Percentiles rank a stretch among this genome's conserved stretches.
Conservation (phyloP, 1,140 invertebrate species). For the Caenorhabditis inopinata region DNA sequence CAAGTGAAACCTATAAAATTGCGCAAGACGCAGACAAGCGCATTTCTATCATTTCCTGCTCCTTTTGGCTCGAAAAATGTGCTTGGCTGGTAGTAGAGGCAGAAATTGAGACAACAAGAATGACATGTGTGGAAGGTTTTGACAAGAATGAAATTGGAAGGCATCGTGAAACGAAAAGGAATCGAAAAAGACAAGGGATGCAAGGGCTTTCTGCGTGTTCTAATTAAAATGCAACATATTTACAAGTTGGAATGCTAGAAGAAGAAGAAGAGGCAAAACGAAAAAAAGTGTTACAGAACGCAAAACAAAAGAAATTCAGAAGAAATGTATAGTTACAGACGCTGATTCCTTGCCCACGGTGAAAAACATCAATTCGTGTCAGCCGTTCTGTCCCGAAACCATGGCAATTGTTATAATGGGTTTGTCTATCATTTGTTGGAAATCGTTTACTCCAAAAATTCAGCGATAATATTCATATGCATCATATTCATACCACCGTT, state of each 20-base stretch:
- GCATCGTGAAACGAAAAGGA: background rate
- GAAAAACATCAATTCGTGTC: background rate
- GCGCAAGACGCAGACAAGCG: background rate
- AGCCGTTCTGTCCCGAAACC: conserved; percentile 39
- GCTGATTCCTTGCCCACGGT: background rate
- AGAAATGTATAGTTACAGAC: background rate
- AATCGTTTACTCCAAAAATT: background rate
- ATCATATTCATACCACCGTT: conserved; percentile 39
- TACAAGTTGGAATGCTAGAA: background rate
- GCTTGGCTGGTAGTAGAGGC: background rate
- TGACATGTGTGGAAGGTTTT: conserved; percentile 32
- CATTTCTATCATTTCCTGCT: background rate
- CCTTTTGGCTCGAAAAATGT: conserved; percentile 29
- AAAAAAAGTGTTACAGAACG: background rate
- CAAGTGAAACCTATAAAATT: conserved; percentile 2
- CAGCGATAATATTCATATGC: conserved; percentile 23
- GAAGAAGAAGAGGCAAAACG: background rate
- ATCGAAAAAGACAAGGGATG: background rate
- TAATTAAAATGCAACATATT: conserved; percentile 33
- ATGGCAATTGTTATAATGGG: conserved; percentile 21
- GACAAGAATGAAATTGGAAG: conserved; percentile 29
- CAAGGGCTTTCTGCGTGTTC: background rate
- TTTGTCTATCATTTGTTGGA: background rate
- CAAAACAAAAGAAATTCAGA: background rate
- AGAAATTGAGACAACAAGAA: conserved; percentile 29